phyloP scores from a whole-genome alignment of 2,113 vertebrate genomes.

The Trichechus manatus region DNA sequence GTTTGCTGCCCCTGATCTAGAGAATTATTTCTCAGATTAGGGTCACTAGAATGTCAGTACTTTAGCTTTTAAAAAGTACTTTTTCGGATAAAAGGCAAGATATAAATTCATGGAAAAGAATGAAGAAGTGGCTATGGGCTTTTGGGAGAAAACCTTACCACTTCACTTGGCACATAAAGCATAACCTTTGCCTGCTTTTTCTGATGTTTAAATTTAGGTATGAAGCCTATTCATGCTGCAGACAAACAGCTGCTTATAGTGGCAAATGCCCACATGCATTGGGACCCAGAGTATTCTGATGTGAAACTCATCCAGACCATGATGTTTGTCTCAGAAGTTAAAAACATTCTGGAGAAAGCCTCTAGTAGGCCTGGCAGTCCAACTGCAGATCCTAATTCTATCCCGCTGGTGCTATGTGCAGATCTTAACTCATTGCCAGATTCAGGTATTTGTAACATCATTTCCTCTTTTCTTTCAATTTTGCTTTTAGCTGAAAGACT shows the following conservation, averaged over 20 bases:
- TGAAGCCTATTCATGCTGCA: slow-evolving; percentile 91
- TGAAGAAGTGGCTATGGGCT: background rate
- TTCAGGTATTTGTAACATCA: slow-evolving; percentile 91
- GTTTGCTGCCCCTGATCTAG: background rate
- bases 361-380: slow-evolving; percentile 91
- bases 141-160: slow-evolving; percentile 11
- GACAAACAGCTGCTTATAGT: slow-evolving; percentile 96
- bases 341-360: slow-evolving; percentile 97
- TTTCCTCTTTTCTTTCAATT: background rate
- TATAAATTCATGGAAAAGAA: slow-evolving; percentile 23
- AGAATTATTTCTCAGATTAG: background rate
- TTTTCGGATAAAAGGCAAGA: background rate
- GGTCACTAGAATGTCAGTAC: slow-evolving; percentile 44
- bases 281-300: slow-evolving; percentile 99
- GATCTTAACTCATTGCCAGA: slow-evolving; percentile 99
- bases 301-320: slow-evolving; percentile 99
- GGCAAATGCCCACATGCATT: slow-evolving; percentile 99
- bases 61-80: slow-evolving; percentile 18
- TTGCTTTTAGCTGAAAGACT: slow-evolving; percentile 28
- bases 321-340: slow-evolving; percentile 99
- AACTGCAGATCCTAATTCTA: slow-evolving; percentile 92
- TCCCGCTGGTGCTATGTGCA: slow-evolving; percentile 98
- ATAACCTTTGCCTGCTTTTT: slow-evolving; percentile 56
- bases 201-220: slow-evolving; percentile 86
- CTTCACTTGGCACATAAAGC: slow-evolving; percentile 18